Base-by-base conservation (phyloP, 2,888 invertebrate species). In the Acleris emargana region DNA sequence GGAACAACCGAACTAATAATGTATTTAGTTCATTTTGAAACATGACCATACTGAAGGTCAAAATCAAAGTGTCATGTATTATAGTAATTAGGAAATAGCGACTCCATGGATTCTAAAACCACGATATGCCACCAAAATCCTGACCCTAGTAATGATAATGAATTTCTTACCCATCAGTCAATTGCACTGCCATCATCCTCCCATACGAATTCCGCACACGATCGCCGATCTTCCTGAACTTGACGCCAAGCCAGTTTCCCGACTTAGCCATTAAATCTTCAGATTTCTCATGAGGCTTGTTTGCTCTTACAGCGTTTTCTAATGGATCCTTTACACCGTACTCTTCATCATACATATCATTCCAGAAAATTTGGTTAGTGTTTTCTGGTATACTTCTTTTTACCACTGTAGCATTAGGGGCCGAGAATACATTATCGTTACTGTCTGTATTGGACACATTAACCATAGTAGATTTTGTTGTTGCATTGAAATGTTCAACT, bases 321-420 rank as follows among this genome's bases (percentile, higher is more conserved):
- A 81, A 47, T 0, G 74, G 76, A 51, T 82, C 86, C 62, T 80
- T 78, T 0, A 88, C 70, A 0, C 89, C 91, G 54, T 91, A 89
- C 50, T 91, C 91, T 3, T 89, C 87, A 32, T 91, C 89, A 42
- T 91, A 91, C 0, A 91, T 73, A 58, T 89, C 87, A 28, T 87
- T 86, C 91, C 91, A 91, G 63, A 85, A 86, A 61, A 88, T 81
- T 0, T 85, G 64, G 69, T 85, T 83, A 17, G 11, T 38, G 32
- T 75, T 80, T 0, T 80, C 77, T 0, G 72, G 28, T 13, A 71
- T 79, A 62, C 81, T 81, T 49, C 91, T 76, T 76, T 91, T 91
- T 0, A 83, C 82, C 32, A 84, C 58, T 0, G 77, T 76, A 68
- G 74, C 62, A 5, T 51, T 55, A 3, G 9, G 2, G 16, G 22